phyloP scores from a whole-genome alignment of 92 coral and sea anemone species.

The Parazoanthus swiftii region DNA sequence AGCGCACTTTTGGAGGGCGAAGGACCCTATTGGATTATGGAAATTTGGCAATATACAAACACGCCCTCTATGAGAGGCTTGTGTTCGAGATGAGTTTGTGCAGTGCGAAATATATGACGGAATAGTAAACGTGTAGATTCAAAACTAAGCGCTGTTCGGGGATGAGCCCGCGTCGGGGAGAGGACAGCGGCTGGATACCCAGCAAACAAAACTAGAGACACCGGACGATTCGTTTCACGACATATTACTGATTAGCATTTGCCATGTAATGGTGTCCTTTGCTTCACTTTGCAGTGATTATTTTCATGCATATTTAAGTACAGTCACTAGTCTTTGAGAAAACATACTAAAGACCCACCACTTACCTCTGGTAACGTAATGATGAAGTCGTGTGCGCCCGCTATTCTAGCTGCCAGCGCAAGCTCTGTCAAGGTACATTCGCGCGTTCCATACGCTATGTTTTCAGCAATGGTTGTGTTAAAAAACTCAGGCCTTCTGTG shows the following conservation, averaged over 20 bases:
- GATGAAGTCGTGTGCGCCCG: conserved; percentile 81
- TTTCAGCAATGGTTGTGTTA: conserved; percentile 69
- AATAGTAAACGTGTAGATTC: too few species aligned
- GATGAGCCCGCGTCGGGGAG: too few species aligned
- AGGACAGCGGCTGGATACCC: too few species aligned
- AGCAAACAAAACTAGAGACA: neutral
- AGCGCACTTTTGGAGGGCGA: too few species aligned
- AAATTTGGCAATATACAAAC: too few species aligned
- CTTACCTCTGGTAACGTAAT: conserved; percentile 64
- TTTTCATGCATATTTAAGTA: neutral
- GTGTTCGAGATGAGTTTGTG: too few species aligned
- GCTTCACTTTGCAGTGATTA: neutral
- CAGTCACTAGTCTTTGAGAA: neutral
- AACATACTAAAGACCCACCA: neutral
- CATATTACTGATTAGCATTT: neutral
- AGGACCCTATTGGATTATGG: too few species aligned
- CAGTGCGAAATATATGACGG: too few species aligned
- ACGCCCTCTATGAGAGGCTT: too few species aligned
- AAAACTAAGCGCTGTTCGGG: too few species aligned
- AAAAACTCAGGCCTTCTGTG: conserved; percentile 80
- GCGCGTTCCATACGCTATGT: conserved; percentile 69
- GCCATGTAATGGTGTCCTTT: neutral
- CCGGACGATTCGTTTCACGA: neutral
- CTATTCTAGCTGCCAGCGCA: conserved; percentile 66
- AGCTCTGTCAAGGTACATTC: conserved; percentile 58